Evolutionary conservation across 2,888 invertebrate species (phyloP).

Genomic region (Pelosia muscerda): DNA sequence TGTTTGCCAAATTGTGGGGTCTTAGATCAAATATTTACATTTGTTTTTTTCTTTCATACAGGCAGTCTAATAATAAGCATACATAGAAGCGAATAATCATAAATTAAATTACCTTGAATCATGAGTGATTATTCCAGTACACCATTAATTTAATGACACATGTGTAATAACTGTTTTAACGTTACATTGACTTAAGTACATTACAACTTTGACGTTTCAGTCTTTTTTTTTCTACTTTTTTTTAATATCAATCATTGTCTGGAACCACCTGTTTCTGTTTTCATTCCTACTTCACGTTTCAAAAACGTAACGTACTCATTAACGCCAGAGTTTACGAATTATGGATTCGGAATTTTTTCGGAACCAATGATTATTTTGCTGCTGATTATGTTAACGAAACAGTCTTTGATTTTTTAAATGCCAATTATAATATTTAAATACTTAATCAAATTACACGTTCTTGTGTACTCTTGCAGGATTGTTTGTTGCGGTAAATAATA

Average conservation of each 20-base stretch:
- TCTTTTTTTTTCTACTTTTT: constrained; percentile 1
- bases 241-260: constrained; percentile 5
- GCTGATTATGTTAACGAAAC: no score
- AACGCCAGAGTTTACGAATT: neutral
- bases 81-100: no score
- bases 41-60: no score
- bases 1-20: no score
- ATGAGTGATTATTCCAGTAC: neutral
- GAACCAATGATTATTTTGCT: no score
- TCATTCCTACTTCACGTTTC: neutral
- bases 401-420: no score
- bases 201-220: neutral
- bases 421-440: neutral
- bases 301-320: no score
- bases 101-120: no score
- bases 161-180: neutral
- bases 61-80: no score
- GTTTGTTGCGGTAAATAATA: no score
- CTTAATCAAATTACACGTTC: neutral
- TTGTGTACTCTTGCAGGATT: neutral
- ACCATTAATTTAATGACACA: neutral
- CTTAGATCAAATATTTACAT: no score
- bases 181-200: no score
- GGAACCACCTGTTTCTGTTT: neutral
- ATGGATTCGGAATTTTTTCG: neutral